Evolutionary conservation across 37 sponge, comb jelly and placozoan genomes (phyloP), one percentile per base, ranked within the genome.

Genomic region (Petrosia ficiformis): DNA sequence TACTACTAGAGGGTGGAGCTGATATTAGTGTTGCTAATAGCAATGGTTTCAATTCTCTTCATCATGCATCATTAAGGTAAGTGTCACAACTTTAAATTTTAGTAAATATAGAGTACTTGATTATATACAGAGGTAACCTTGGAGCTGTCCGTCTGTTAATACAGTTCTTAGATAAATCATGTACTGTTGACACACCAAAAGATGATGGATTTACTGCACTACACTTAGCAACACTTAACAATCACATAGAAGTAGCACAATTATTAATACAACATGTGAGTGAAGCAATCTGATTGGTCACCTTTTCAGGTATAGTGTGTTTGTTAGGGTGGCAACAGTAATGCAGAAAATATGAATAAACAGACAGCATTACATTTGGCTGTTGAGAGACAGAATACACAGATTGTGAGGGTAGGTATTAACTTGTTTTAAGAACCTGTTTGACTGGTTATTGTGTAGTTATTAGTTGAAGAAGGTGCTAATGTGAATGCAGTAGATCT

Each of bases 171-270:
- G n/a, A n/a, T n/a, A n/a, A n/a, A 2, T 80, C 81, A 21, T 74
- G 54, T 68, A 61, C 72, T 29, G 71, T 96, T 39, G 78, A 93
- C 36, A 86, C 82, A 31, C 68, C 87, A 33, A 96, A 96, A 66
- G 91, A 89, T 25, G 97, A 96, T 54, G 97, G 97, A 11, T 96
- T 87, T 77, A 88, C 97, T 39, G 90, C 97, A 1, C 84, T 96
- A 11, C 97, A 96, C 39, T 83, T 96, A 24, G 87, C 97, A 6
- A 82, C 94, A 0, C 84, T 96, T 35, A 96, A 96, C 83, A 96
- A 93, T 59, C 94, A 96, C 88, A 60, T 86, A 75, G 90, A 85
- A 59, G 97, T 93, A 0, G 85, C 94, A 3, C 92, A 96, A 44
- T 42, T 84, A n/a, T 81, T 96, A 16, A 56, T 93, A 21, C 61